Percentiles rank a stretch among this genome's conserved stretches.
Conservation (phyloP, 2,888 invertebrate genomes). For the Rutpela maculata region DNA sequence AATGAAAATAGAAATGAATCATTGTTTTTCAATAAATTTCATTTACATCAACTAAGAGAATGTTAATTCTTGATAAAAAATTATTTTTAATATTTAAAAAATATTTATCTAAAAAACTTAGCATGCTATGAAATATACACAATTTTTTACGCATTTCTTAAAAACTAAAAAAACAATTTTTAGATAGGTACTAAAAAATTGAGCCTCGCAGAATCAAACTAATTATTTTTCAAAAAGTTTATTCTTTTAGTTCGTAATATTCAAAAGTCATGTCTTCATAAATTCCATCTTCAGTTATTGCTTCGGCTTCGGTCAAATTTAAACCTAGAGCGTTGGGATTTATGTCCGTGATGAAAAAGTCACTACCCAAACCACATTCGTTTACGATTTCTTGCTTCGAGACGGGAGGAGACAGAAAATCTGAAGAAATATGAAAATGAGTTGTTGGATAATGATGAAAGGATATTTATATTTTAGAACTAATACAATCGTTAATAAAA, state of each 20-base stretch:
- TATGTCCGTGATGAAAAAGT: conserved; percentile 76
- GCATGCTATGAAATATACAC: conserved; percentile 15
- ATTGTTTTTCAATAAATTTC: background rate
- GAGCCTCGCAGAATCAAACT: conserved; percentile 30
- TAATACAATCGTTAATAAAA: too few species aligned
- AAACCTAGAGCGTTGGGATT: conserved; percentile 75
- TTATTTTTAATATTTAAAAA: conserved; percentile 20
- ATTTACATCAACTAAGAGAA: conserved; percentile 11
- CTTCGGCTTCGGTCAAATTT: conserved; percentile 75
- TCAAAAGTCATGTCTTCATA: conserved; percentile 76
- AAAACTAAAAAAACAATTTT: conserved; percentile 24
- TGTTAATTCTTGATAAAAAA: conserved; percentile 19
- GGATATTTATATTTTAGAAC: too few species aligned
- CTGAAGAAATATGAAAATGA: conserved; percentile 66
- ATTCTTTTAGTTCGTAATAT: conserved; percentile 72
- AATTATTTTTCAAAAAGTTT: conserved; percentile 4
- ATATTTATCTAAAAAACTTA: conserved; percentile 32
- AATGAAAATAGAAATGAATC: background rate
- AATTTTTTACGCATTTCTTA: conserved; percentile 22
- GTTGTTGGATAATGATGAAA: conserved; percentile 27
- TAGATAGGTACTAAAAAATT: conserved; percentile 27
- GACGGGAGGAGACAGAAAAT: conserved; percentile 78
- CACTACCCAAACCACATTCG: conserved; percentile 83
- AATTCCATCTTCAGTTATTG: conserved; percentile 74
- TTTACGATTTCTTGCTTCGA: conserved; percentile 87